Evolutionary conservation across 2,888 invertebrate species (phyloP), one percentile per base, ranked within the genome.

Genomic region (Altica lythri): DNA sequence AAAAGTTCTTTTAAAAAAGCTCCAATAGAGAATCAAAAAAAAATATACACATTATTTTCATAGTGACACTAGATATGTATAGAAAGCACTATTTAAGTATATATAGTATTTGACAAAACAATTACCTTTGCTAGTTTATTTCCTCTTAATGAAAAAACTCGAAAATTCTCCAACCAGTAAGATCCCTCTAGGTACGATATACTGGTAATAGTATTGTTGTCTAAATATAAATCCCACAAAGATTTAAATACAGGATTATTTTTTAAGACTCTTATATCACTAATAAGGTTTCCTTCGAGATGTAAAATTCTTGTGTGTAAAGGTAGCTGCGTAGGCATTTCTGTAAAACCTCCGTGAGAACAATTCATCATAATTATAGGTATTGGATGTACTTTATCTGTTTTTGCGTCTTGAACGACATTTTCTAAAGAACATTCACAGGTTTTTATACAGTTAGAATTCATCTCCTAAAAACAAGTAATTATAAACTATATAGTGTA

Each of bases 121-220:
- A 70, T 66, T 73, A 90, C 90, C 80, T 89, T 86, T 45, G 83
- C 81, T 35, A 92, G 71, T 66, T 80, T 79, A 72, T 92, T 93
- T 32, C 86, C 86, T 34, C 84, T 81, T 22, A 93, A 78, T 67
- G 89, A 90, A n/a, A 92, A 77, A 2, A 89, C 83, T 44, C 91
- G 80, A 70, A 92, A 92, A 45, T 85, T 82, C 19, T 83, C 80
- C 61, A 92, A 80, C 90, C 90, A 93, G 66, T 85, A 83, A 0
- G 89, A 84, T 12, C 88, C 88, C 68, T 92, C 92, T 49, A 92
- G 73, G 1, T 83, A 81, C 32, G 85, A 83, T 32, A 88, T 82
- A 35, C 80, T 81, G 6, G 82, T 80, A 44, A 93, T 82, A 38
- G 78, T 79, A 73, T 93, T 93, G 69, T 88, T 82, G 68, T 91